These are phyloP conservation scores for Campodea augens DNA, from an alignment of 1,140 invertebrate genomes.

Conservation along the genomic window DNA sequence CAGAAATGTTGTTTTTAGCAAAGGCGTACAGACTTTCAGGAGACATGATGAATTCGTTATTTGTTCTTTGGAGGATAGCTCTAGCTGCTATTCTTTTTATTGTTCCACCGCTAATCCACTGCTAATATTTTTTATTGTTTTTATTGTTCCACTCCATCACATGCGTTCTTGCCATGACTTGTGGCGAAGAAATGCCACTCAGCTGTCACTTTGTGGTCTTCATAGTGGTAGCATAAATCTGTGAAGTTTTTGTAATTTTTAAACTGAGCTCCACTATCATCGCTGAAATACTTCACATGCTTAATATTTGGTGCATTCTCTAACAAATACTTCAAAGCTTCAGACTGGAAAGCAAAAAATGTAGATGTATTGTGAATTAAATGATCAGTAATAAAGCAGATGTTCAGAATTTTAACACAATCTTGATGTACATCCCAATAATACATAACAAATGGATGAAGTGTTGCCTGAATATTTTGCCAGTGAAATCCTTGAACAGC, in stretches of 20 bases:
- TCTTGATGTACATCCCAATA: conserved; percentile 4
- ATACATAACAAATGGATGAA: conserved; percentile 14
- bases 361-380: neutral
- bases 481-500: too few relatives aligned
- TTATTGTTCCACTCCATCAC: conserved; percentile 16
- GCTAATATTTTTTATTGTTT: too few relatives aligned
- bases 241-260: conserved; percentile 17
- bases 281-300: conserved; percentile 14
- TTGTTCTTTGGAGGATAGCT: neutral
- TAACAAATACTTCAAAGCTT: neutral
- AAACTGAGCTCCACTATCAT: conserved; percentile 15
- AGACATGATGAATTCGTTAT: too few relatives aligned
- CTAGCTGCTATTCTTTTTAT: conserved; percentile 9
- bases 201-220: conserved; percentile 13
- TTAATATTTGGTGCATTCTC: conserved; percentile 2
- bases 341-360: neutral
- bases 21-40: too few relatives aligned
- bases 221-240: conserved; percentile 13
- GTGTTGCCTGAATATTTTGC: conserved; percentile 14
- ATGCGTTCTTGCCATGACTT: conserved; percentile 14
- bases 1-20: too few relatives aligned
- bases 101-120: too few relatives aligned
- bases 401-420: neutral
- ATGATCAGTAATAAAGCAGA: neutral
- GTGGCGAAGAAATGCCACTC: too few relatives aligned